Evolutionary conservation across 2,797 vertebrate species (phyloP).

Genomic region (Odontamblyopus rebecca): DNA sequence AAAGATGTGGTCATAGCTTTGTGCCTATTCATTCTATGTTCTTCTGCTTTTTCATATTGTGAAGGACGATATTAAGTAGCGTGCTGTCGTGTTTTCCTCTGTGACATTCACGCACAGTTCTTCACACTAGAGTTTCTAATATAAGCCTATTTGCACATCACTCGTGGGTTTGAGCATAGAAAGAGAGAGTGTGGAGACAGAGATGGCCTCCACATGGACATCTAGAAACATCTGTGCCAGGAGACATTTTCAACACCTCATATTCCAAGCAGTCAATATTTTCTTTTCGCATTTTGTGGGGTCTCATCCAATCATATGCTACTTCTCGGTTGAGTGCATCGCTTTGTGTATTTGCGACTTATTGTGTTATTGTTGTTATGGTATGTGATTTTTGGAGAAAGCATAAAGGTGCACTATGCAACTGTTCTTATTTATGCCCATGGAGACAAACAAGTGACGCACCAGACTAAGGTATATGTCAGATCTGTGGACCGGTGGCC

Average conservation of each 20-base stretch:
- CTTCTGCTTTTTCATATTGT: constrained; percentile 8
- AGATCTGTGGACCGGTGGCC: too few species aligned
- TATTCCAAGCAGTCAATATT: not conserved
- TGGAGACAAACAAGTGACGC: too few species aligned
- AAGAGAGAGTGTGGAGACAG: constrained; percentile 18
- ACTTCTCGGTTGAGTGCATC: not conserved
- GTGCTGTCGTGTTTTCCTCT: constrained; percentile 26
- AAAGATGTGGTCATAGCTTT: not conserved
- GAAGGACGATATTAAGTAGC: constrained; percentile 30
- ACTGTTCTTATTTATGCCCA: too few species aligned
- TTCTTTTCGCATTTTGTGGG: not conserved
- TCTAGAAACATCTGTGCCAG: not conserved
- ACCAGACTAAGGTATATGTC: too few species aligned
- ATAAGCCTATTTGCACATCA: constrained; percentile 40
- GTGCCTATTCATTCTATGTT: not conserved
- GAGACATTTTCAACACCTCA: not conserved
- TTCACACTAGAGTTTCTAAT: constrained; percentile 20
- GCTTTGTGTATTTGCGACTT: not conserved
- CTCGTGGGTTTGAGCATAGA: constrained; percentile 20
- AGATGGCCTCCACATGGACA: constrained; percentile 14
- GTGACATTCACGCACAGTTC: constrained; percentile 31
- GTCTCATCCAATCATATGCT: not conserved
- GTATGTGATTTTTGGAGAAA: too few species aligned
- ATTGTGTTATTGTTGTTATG: too few species aligned
- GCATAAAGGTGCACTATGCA: too few species aligned